Evolutionary conservation across 2,797 vertebrate genomes (phyloP), one percentile per base, ranked within the genome.

Genomic region (Pelodytes ibericus): DNA sequence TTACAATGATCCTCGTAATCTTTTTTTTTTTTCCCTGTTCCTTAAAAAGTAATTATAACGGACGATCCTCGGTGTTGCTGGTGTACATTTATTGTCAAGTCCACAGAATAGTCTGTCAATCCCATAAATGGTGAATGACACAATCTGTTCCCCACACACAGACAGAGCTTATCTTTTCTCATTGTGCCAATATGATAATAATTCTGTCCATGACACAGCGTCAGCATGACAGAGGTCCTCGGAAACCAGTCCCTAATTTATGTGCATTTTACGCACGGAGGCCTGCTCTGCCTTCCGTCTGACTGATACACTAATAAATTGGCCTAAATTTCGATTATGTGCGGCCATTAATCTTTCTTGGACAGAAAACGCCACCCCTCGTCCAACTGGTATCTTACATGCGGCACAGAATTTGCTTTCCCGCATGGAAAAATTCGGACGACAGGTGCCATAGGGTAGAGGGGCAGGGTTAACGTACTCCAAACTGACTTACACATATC

Each of bases 121-220:
- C 65, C 49, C 59, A 36, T 66, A 39, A 58, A 51, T 70, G 61
- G 58, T 70, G 74, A 63, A 76, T 69, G 74, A 63, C 74, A 76
- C 61, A 70, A 76, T 76, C 66, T 53, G 25, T 22, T 41, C 36
- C 47, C 41, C 63, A 51, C 58, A 76, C 62, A 76, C 69, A 70
- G 24, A 75, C 56, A 62, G 61, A 53, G 74, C 66, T 70, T 70
- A 76, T 76, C 74, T 76, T 59, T 76, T 27, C 31, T 24, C 74
- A 64, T 41, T 31, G 66, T 67, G 29, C 66, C 74, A 59, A 70
- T 70, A 66, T 63, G 66, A 33, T 70, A 70, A 76, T 75, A 62
- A 69, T 69, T 70, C 66, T 24, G 70, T 30, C 51, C 66, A 57
- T 63, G 44, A 70, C 70, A 70, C 59, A 76, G 47, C 47, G 56